These are phyloP conservation scores for Nomada goodeniana DNA, from an alignment of 2,888 invertebrate species.

Conservation along the genomic window DNA sequence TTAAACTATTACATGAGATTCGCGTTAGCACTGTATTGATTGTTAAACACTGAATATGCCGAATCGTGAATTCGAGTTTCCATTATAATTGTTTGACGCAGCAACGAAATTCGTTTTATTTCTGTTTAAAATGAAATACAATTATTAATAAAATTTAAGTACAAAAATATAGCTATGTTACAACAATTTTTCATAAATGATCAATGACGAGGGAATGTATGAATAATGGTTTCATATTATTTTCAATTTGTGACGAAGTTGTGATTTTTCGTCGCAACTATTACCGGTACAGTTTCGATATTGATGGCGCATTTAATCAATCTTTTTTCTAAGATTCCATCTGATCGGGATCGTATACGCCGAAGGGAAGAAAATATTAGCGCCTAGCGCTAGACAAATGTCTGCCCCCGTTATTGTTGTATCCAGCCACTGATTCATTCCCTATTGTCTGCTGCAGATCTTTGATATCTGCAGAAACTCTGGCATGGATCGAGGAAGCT, in stretches of 20 bases:
- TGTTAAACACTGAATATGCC: no score
- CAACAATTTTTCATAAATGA: no score
- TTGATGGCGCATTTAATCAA: neutral
- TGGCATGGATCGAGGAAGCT: slow-evolving; percentile 1
- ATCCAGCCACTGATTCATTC: slow-evolving; percentile 50
- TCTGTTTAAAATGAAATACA: no score
- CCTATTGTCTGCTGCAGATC: slow-evolving; percentile 44
- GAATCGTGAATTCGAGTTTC: no score
- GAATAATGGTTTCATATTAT: no score
- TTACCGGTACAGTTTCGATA: neutral
- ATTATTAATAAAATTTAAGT: no score
- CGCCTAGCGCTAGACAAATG: slow-evolving; percentile 20
- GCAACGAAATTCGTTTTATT: no score
- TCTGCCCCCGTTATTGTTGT: slow-evolving; percentile 34
- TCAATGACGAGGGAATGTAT: no score
- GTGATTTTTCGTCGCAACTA: neutral
- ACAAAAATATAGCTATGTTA: no score
- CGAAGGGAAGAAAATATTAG: slow-evolving; percentile 15
- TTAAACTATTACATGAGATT: neutral
- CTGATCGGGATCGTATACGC: neutral
- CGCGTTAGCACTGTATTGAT: no score
- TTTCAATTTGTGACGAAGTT: neutral
- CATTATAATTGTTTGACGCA: no score
- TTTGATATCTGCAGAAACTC: slow-evolving; percentile 28
- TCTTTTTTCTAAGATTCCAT: neutral